Evolutionary conservation across 2,888 invertebrate genomes (phyloP).

Genomic region (Mayetiola destructor): DNA sequence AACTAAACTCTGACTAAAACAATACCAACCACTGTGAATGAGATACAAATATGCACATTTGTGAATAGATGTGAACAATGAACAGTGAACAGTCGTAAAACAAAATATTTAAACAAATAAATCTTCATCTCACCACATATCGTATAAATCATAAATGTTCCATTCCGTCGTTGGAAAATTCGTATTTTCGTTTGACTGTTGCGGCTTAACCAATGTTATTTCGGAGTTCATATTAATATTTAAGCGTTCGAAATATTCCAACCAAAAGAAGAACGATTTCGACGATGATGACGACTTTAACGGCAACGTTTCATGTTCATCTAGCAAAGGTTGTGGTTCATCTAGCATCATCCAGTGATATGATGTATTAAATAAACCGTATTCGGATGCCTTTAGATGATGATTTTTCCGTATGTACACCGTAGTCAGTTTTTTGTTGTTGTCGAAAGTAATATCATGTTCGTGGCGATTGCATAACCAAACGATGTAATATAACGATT

Average conservation of each 20-base stretch:
- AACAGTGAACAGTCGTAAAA: conserved; percentile 14
- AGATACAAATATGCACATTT: no score
- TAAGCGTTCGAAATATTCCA: conserved; percentile 31
- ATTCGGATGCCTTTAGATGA: conserved; percentile 30
- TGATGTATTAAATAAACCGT: conserved; percentile 33
- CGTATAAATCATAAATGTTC: conserved; percentile 16
- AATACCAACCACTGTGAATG: no score
- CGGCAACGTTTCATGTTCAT: no score
- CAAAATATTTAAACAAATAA: conserved; percentile 15
- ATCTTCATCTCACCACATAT: conserved; percentile 17
- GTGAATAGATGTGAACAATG: no score
- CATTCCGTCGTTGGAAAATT: conserved; percentile 17
- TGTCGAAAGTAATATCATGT: conserved; percentile 5
- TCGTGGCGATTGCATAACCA: conserved; percentile 11
- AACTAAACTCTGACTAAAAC: no score
- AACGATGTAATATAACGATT: conserved; percentile 3
- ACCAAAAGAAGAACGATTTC: conserved; percentile 24
- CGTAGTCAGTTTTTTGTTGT: neutral
- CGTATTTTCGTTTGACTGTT: neutral
- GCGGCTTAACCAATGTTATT: conserved; percentile 31
- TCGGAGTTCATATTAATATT: conserved; percentile 35
- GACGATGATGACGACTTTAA: conserved; percentile 21
- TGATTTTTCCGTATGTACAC: neutral
- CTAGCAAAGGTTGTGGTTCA: no score
- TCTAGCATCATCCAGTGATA: conserved; percentile 36